phyloP scores from a whole-genome alignment of 2,113 vertebrate genomes.

The Acrocephalus kingi region DNA sequence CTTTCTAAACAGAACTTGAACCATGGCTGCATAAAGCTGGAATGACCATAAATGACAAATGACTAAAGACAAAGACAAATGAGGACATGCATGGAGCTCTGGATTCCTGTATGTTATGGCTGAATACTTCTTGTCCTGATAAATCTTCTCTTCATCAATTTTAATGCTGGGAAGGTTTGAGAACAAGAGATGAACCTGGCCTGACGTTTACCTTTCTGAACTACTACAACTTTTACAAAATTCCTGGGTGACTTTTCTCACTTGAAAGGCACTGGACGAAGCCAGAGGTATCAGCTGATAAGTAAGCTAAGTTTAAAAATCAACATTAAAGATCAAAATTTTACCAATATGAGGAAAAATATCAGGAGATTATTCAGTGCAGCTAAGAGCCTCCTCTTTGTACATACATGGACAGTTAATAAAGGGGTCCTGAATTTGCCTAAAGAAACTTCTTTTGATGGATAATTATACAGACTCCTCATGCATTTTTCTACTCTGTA shows the following conservation, averaged over 20 bases:
- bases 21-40: not conserved
- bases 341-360: not conserved
- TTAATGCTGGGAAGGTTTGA: slow-evolving; percentile 26
- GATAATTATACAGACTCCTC: not conserved
- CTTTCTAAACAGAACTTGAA: not conserved
- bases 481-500: not conserved
- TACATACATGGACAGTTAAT: not conserved
- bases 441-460: not conserved
- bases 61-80: slow-evolving; percentile 33
- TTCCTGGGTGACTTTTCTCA: not conserved
- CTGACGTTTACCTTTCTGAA: slow-evolving; percentile 33
- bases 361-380: not conserved
- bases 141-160: slow-evolving; percentile 53
- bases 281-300: not conserved
- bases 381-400: not conserved
- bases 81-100: not conserved
- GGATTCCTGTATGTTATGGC: not conserved
- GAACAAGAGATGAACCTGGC: slow-evolving; percentile 13
- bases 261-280: not conserved
- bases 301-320: not conserved
- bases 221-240: not conserved
- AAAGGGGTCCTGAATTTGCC: not conserved
- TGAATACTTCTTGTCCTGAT: slow-evolving; percentile 5
- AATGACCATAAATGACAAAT: slow-evolving; percentile 23
- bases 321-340: not conserved